Evolutionary conservation across 1,140 invertebrate genomes (phyloP).

Genomic region (Lordiphosa stackelbergi): DNA sequence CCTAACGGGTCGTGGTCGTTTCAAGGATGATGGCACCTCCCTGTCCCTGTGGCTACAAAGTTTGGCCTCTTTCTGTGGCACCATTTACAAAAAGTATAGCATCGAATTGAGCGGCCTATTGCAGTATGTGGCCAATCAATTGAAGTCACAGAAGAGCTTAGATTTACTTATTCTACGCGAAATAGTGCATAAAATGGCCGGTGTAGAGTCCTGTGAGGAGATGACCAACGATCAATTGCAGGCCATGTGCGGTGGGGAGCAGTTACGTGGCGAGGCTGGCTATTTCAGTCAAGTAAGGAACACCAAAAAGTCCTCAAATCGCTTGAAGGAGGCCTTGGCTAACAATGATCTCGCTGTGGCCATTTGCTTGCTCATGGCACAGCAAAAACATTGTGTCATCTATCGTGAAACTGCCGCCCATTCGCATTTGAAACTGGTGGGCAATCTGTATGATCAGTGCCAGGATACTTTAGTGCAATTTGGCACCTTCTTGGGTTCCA

Average conservation of each 20-base stretch:
- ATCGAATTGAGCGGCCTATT: constrained; percentile 96
- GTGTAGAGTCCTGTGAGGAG: constrained; percentile 97
- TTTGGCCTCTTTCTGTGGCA: constrained; percentile 94
- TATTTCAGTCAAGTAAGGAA: constrained; percentile 98
- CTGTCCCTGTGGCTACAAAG: constrained; percentile 96
- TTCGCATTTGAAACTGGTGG: constrained; percentile 94
- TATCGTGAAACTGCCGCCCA: constrained; percentile 91
- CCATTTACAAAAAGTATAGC: constrained; percentile 97
- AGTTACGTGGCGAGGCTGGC: constrained; percentile 95
- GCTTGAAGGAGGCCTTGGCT: constrained; percentile 96
- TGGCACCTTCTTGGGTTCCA: constrained; percentile 95
- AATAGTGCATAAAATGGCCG: constrained; percentile 99
- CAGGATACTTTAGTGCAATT: constrained; percentile 99
- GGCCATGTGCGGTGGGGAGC: constrained; percentile 96
- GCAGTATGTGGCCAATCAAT: constrained; percentile 97
- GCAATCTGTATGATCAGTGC: constrained; percentile 91
- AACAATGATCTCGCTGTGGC: constrained; percentile 93
- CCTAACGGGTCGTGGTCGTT: constrained; percentile 84
- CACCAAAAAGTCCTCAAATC: constrained; percentile 95
- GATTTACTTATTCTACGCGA: constrained; percentile 97
- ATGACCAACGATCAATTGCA: constrained; percentile 97
- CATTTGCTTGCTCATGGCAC: constrained; percentile 95
- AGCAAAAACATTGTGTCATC: constrained; percentile 96
- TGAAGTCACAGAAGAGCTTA: constrained; percentile 96
- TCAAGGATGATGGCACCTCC: constrained; percentile 94